Percentiles rank a stretch among this genome's conserved stretches.
phyloP scores from a whole-genome alignment of 2,113 vertebrate species.

The Ochotona princeps region DNA sequence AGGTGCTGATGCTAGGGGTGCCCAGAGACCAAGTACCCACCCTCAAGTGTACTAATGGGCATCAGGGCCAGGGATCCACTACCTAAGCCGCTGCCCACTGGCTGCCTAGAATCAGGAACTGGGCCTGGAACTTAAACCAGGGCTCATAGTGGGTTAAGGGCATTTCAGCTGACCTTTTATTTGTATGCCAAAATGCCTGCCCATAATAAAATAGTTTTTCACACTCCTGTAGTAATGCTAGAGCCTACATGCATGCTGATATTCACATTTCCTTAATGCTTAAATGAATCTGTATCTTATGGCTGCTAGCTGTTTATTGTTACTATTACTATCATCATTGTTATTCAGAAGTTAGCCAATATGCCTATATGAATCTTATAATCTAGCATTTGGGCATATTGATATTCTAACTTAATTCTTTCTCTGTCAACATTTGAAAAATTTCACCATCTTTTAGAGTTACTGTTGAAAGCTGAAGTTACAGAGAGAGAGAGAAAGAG shows the following conservation, averaged over 20 bases:
- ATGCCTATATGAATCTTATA: background rate
- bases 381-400: background rate
- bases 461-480: too few relatives aligned
- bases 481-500: too few relatives aligned
- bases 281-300: conserved; percentile 7
- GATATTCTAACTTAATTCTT: background rate
- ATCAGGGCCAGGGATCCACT: too few relatives aligned
- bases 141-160: too few relatives aligned
- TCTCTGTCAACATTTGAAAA: conserved; percentile 5
- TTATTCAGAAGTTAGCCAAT: conserved; percentile 35
- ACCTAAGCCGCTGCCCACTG: too few relatives aligned
- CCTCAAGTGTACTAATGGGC: too few relatives aligned
- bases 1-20: too few relatives aligned
- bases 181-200: too few relatives aligned
- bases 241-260: conserved; percentile 38
- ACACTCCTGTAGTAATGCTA: background rate
- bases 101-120: too few relatives aligned
- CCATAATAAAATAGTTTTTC: background rate
- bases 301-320: background rate
- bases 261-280: background rate
- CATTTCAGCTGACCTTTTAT: too few relatives aligned
- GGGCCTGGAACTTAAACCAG: too few relatives aligned
- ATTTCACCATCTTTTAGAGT: background rate
- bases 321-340: background rate
- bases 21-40: too few relatives aligned